Percentiles rank a stretch among this genome's conserved stretches.
phyloP scores from a whole-genome alignment of 2,888 invertebrate species.

The Nephrotoma flavescens region DNA sequence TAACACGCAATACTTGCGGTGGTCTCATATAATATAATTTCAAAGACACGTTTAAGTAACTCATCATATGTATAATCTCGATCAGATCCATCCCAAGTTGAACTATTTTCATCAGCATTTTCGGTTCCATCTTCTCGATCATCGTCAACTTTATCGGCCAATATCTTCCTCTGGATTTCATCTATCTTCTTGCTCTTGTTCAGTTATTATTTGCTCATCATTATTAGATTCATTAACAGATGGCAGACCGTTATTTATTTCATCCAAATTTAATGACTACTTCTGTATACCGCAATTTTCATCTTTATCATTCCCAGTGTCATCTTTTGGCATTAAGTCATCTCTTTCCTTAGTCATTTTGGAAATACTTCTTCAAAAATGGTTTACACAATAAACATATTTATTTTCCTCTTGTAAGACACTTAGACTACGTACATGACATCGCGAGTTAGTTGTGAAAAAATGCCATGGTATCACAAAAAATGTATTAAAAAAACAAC shows the following conservation, averaged over 20 bases:
- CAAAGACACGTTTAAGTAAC: conserved; percentile 86
- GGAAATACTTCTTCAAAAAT: neutral
- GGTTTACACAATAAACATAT: neutral
- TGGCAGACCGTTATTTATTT: conserved; percentile 64
- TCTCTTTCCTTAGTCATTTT: conserved; percentile 20
- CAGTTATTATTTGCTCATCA: conserved; percentile 35
- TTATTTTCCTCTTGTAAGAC: neutral
- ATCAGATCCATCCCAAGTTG: conserved; percentile 69
- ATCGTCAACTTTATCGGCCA: conserved; percentile 86
- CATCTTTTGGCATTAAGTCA: conserved; percentile 25
- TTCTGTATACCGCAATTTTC: conserved; percentile 78
- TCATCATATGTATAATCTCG: conserved; percentile 98
- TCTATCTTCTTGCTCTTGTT: conserved; percentile 41
- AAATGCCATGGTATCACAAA: too few relatives aligned
- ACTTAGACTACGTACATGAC: too few relatives aligned
- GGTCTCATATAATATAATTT: conserved; percentile 97
- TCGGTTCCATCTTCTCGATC: conserved; percentile 74
- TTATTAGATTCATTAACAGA: conserved; percentile 43
- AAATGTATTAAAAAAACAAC: too few relatives aligned
- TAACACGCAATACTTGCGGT: conserved; percentile 92
- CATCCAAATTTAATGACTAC: conserved; percentile 80
- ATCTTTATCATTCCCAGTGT: conserved; percentile 41
- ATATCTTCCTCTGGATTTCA: conserved; percentile 54
- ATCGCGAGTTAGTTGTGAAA: too few relatives aligned
- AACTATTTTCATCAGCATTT: conserved; percentile 65